Base-by-base conservation (phyloP, 2,797 vertebrate genomes). In the Dromococcyx pavoninus region DNA sequence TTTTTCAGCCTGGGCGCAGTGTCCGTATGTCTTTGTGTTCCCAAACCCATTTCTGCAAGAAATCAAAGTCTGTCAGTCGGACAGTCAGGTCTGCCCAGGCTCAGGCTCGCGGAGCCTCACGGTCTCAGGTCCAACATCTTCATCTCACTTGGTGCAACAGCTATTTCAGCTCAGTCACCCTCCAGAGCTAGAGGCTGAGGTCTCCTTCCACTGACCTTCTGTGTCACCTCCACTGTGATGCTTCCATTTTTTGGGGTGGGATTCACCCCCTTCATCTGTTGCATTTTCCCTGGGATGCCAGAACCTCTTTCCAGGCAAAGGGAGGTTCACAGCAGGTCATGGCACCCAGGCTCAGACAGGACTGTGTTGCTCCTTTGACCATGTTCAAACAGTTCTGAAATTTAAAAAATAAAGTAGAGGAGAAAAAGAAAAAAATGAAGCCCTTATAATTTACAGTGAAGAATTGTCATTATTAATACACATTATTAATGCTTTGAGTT, bases 281-380 rank as follows among this genome's bases (percentile, higher is more conserved):
- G 16, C 10, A 1, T 72, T 35, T 67, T 79, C 51, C 8, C 17
- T 2, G 0, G 0, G 18, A 17, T 73, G 22, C 8, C 27, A 60
- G 39, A 8, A 61, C 3, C 3, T 35, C 25, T 51, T 77, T 37
- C 30, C 30, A 85, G 18, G 17, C 9, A 57, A 13, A 43, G 9
- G 2, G 1, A 39, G 4, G 1, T 35, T 81, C 12, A 3, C 16
- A 75, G 39, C 32, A 0, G 0, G 9, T 44, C 7, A 3, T 3
- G 9, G 12, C 17, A 46, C 21, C 16, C 12, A 3, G 22, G 19
- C 33, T 60, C 53, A 27, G 17, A 57, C 57, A 73, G 16, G 41
- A 11, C 46, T 24, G 8, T 43, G 28, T 53, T 41, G 33, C 24
- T 71, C 53, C 37, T 87, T 77, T 62, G 32, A 6, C 19, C 48